A percentile compares a stretch with the other conserved stretches of the same genome.
Evolutionary conservation across 2,888 invertebrate species (phyloP).

Genomic region (Rhyacophila evoluta): DNA sequence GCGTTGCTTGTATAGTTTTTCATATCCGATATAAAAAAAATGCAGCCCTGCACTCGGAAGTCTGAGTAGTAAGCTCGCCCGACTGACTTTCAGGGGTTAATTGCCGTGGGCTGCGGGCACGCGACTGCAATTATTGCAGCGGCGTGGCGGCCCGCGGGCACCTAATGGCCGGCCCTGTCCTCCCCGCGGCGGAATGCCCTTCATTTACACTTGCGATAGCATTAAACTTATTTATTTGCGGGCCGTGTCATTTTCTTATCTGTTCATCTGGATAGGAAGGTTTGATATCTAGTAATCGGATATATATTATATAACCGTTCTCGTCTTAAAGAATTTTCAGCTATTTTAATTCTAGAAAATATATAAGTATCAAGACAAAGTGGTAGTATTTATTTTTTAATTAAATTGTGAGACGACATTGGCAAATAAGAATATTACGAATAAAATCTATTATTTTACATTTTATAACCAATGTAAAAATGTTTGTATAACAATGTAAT

Average conservation of each 20-base stretch:
- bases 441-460: no score
- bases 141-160: conserved; percentile 20
- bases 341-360: no score
- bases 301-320: no score
- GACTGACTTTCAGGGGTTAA: conserved; percentile 6
- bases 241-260: conserved; percentile 25
- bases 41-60: neutral
- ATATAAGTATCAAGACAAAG: no score
- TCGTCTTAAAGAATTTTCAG: no score
- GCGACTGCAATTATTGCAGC: conserved; percentile 35
- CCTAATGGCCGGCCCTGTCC: conserved; percentile 1
- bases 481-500: no score
- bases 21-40: neutral
- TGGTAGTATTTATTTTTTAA: no score
- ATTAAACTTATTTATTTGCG: conserved; percentile 25
- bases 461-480: no score
- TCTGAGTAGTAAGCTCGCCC: neutral
- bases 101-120: conserved; percentile 32
- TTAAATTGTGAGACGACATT: no score
- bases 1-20: neutral
- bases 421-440: no score
- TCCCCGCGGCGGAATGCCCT: neutral
- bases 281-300: neutral
- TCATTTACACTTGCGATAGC: conserved; percentile 30
- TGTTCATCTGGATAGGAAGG: neutral